Conservation (phyloP, 1,140 invertebrate genomes). For the Neodiprion fabricii region DNA sequence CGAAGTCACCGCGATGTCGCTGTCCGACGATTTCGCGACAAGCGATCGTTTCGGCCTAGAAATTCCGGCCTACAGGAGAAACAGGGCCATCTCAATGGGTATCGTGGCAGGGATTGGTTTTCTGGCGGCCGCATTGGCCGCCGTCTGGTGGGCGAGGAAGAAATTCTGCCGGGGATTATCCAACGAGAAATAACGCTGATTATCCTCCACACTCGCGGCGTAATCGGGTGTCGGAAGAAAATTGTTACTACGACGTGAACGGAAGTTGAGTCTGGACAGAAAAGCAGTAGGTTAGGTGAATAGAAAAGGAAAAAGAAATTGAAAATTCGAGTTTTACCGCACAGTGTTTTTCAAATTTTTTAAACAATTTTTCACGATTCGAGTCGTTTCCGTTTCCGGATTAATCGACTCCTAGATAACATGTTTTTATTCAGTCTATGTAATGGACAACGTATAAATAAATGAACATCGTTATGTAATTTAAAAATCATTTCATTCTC, state of each 20-base stretch:
- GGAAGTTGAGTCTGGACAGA: background rate
- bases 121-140: constrained; percentile 64
- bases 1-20: constrained; percentile 68
- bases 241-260: background rate
- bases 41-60: constrained; percentile 65
- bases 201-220: background rate
- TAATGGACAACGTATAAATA: too few relatives aligned
- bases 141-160: constrained; percentile 67
- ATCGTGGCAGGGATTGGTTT: constrained; percentile 65
- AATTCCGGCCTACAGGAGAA: constrained; percentile 68
- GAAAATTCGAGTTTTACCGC: background rate
- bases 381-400: too few relatives aligned
- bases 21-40: constrained; percentile 62
- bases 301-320: background rate
- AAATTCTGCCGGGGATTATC: constrained; percentile 52
- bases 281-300: background rate
- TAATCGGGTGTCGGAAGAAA: background rate
- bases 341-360: background rate
- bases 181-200: constrained; percentile 40
- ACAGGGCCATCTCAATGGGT: constrained; percentile 69
- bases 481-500: too few relatives aligned
- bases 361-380: too few relatives aligned
- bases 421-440: too few relatives aligned
- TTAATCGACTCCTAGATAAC: too few relatives aligned
- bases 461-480: too few relatives aligned